Percentiles rank a stretch among this genome's conserved stretches.
Evolutionary conservation across 2,113 vertebrate species (phyloP).

Genomic region (Orientallactaga bullata): DNA sequence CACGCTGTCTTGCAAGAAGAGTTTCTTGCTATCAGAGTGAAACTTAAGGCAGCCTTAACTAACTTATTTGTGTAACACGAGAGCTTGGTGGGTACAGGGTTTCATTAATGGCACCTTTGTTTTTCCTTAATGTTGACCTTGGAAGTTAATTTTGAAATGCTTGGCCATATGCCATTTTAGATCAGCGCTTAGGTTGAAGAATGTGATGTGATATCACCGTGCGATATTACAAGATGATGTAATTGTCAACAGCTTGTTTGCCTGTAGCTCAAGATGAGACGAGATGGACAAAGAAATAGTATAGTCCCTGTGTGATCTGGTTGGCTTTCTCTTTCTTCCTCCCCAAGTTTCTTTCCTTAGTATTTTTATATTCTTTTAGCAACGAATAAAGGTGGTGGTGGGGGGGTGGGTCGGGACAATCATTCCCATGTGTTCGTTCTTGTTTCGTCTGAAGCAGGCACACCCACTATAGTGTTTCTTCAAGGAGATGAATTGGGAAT

Average conservation of each 20-base stretch:
- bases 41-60: neutral
- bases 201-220: neutral
- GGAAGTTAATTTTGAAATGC: constrained; percentile 32
- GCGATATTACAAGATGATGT: neutral
- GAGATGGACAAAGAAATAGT: neutral
- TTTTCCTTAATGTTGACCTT: constrained; percentile 48
- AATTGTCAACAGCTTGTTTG: constrained; percentile 12
- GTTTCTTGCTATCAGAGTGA: neutral
- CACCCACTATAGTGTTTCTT: constrained; percentile 7
- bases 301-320: neutral
- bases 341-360: neutral
- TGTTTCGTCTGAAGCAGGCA: constrained; percentile 22
- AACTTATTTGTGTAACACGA: neutral
- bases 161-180: neutral
- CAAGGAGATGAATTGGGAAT: neutral
- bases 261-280: neutral
- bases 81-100: neutral
- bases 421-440: constrained; percentile 22
- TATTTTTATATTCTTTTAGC: constrained; percentile 23
- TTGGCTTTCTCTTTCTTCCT: neutral
- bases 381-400: neutral
- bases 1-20: neutral
- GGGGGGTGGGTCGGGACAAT: neutral
- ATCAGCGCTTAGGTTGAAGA: constrained; percentile 15
- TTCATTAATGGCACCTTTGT: constrained; percentile 43